Evolutionary conservation across 2,888 invertebrate species (phyloP).

Genomic region (Mythimna loreyi): DNA sequence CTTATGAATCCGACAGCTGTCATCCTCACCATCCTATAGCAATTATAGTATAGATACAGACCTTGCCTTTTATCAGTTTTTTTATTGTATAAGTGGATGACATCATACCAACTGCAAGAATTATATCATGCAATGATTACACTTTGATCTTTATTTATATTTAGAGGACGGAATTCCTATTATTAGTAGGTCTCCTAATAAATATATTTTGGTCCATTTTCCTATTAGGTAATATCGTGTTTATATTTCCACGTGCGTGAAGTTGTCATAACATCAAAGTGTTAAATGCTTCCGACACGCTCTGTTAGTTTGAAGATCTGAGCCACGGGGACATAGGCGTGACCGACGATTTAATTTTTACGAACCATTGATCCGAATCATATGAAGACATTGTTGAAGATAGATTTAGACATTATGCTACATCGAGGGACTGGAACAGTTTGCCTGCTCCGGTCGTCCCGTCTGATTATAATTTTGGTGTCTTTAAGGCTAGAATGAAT

Average conservation of each 20-base stretch:
- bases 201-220: conserved; percentile 14
- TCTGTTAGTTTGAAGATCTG: conserved; percentile 46
- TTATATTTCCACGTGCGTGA: conserved; percentile 28
- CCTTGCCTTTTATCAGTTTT: neutral
- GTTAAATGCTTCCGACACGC: conserved; percentile 47
- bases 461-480: no score
- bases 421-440: neutral
- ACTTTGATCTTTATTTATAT: conserved; percentile 16
- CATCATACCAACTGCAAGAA: conserved; percentile 17
- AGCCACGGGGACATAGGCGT: conserved; percentile 35
- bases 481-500: no score
- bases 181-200: neutral
- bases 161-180: neutral
- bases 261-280: conserved; percentile 52
- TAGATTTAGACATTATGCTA: conserved; percentile 23
- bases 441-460: no score
- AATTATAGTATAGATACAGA: no score
- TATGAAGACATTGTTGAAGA: conserved; percentile 10
- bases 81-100: conserved; percentile 22
- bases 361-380: conserved; percentile 44
- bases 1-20: no score
- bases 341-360: conserved; percentile 50
- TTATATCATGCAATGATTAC: neutral
- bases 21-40: no score
- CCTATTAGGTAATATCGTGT: conserved; percentile 30